Evolutionary conservation across 2,797 vertebrate genomes (phyloP), one percentile per base, ranked within the genome.

Genomic region (Thamnophis elegans): DNA sequence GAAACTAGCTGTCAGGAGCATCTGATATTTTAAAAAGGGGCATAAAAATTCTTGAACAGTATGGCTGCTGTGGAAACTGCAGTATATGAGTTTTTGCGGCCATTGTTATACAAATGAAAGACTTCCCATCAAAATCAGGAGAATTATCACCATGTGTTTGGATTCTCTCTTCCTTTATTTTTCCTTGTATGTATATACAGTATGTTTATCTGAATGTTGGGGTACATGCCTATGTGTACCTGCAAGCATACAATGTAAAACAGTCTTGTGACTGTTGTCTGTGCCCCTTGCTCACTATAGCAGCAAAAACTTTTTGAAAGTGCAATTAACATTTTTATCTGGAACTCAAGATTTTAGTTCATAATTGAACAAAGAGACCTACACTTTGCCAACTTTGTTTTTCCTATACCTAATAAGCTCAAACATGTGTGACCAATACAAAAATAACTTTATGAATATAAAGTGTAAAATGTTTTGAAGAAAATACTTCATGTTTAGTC

Each of bases 11-110:
- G 91, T 96, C 95, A 94, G 95, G 91, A 95, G 90, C 92, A 20
- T 6, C 90, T 95, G 96, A 93, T 93, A 90, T 96, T 97, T 95
- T 89, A 95, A 55, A 87, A 95, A 94, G 93, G 94, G 89, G 94
- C 85, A 94, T 94, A 95, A 94, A 91, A 90, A 90, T 96, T 95
- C 93, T 92, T 90, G 88, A 96, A 82, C 55, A 0, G 91, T 94
- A 65, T 90, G 92, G 91, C 93, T 93, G 90, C 93, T 90, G 91
- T 91, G 85, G 56, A 93, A 94, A 89, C 92, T 90, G 92, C 92
- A 85, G 62, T 94, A 95, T 94, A 91, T 0, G 2, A 92, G 93
- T 92, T 94, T 96, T 95, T 93, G 92, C 95, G 95, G 95, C 95
- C 90, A 42, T 94, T 96, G 93, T 96, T 95, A 88, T 95, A 87